Evolutionary conservation across 2,888 invertebrate genomes (phyloP), one percentile per base, ranked within the genome.

Genomic region (Agriopis marginaria): DNA sequence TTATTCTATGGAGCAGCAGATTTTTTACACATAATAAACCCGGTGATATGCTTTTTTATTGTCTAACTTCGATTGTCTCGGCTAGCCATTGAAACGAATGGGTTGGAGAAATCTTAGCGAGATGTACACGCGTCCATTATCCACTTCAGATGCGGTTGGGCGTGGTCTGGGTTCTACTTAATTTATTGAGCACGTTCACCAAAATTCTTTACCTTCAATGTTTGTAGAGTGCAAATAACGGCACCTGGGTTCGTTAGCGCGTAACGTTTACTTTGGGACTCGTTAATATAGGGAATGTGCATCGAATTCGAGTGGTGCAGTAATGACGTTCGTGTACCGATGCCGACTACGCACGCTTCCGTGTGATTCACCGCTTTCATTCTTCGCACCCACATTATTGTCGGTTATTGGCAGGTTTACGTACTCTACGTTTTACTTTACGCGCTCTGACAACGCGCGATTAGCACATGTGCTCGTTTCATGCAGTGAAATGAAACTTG

Each of bases 321-420:
- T 56, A 65, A 65, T 47, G 56, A 61, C 40, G 70, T 66, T 50
- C 71, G 72, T 79, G 79, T 82, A 72, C 75, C 76, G 76, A 51
- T 82, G 73, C 75, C 75, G 75, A 75, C 70, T 75, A 77, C 73
- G 75, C 77, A 70, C 69, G 77, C 85, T 85, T 86, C 82, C 84
- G 84, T 85, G 79, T 90, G 90, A 91, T 83, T 91, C 89, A 90
- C 80, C 82, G 89, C 88, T 90, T 91, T 91, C 89, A 84, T 87
- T 87, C 84, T 89, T 88, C 82, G 83, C 86, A 86, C 85, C 82
- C 83, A 86, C 78, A 78, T 88, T 32, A 86, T 85, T 82, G 80
- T 74, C 74, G 73, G 79, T 78, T 84, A 82, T 81, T 83, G 79
- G 77, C 79, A 77, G 77, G 79, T 79, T 77, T 80, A 79, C 78